Conservation (phyloP, 1,140 invertebrate species). For the Drosophila arawakana region DNA sequence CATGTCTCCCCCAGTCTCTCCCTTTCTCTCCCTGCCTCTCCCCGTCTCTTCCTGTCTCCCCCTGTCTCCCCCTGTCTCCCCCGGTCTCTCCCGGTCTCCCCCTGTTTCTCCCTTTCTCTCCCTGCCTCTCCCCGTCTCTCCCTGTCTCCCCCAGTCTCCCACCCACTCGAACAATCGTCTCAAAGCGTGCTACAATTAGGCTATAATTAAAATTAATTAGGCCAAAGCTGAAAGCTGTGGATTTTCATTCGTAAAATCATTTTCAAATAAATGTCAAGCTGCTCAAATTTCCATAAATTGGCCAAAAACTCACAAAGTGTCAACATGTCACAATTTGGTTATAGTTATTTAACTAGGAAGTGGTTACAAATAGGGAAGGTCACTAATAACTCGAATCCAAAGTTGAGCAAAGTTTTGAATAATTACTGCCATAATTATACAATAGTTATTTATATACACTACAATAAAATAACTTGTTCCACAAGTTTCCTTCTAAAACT, state of each 20-base stretch:
- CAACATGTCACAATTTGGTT: not conserved
- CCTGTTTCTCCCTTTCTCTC: too few relatives aligned
- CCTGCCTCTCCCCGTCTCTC: not conserved
- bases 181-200: conserved; percentile 22
- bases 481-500: too few relatives aligned
- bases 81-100: not conserved
- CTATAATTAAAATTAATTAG: conserved; percentile 51
- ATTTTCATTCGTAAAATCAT: conserved; percentile 20
- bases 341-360: too few relatives aligned
- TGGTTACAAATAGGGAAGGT: too few relatives aligned
- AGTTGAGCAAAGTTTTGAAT: too few relatives aligned
- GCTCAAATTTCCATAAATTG: conserved; percentile 10
- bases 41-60: not conserved
- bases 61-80: too few relatives aligned
- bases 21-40: not conserved
- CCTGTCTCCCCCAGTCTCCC: not conserved
- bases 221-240: conserved; percentile 6
- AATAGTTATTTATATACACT: too few relatives aligned
- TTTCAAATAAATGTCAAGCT: conserved; percentile 51
- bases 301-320: not conserved
- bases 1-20: too few relatives aligned
- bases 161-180: conserved; percentile 19
- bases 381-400: too few relatives aligned
- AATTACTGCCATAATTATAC: too few relatives aligned
- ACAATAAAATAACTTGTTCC: too few relatives aligned